These are phyloP conservation scores for Recurvirostra avosetta DNA, from an alignment of 2,113 vertebrate genomes.

Conservation along the genomic window DNA sequence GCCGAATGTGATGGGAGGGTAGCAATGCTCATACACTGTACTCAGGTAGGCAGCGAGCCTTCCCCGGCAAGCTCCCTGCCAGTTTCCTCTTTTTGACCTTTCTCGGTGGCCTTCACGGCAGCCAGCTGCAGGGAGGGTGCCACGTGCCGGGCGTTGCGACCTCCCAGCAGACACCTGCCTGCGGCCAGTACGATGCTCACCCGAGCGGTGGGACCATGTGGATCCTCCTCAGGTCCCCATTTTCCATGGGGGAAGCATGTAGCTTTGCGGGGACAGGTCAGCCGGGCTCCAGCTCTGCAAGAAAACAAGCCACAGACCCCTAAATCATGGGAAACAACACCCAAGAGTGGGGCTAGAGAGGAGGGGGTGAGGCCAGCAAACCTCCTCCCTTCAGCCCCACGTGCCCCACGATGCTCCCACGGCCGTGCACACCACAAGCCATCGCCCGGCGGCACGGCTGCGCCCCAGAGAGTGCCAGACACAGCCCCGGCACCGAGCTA, in stretches of 20 bases:
- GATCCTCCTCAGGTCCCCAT: not conserved
- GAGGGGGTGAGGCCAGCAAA: not conserved
- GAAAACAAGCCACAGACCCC: not conserved
- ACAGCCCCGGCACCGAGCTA: not conserved
- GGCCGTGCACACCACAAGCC: rapidly evolving
- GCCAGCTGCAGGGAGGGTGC: not conserved
- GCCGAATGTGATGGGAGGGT: not conserved
- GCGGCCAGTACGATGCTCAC: not conserved
- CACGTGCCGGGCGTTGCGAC: rapidly evolving
- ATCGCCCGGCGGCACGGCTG: not conserved
- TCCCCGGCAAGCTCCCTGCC: not conserved
- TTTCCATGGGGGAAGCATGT: too few species aligned
- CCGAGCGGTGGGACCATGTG: not conserved
- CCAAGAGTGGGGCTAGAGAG: not conserved
- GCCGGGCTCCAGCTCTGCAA: not conserved
- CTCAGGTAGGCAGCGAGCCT: not conserved
- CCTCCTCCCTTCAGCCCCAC: too few species aligned
- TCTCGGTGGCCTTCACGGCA: not conserved
- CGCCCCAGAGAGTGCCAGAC: not conserved
- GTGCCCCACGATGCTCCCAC: not conserved
- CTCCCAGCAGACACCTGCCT: not conserved
- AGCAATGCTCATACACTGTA: rapidly evolving
- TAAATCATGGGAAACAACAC: not conserved
- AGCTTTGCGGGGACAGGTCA: not conserved
- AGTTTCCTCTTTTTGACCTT: not conserved